A percentile compares a stretch with the other conserved stretches of the same genome.
Evolutionary conservation across 2,797 vertebrate genomes (phyloP).

Genomic region (Rhynchonycteris naso): DNA sequence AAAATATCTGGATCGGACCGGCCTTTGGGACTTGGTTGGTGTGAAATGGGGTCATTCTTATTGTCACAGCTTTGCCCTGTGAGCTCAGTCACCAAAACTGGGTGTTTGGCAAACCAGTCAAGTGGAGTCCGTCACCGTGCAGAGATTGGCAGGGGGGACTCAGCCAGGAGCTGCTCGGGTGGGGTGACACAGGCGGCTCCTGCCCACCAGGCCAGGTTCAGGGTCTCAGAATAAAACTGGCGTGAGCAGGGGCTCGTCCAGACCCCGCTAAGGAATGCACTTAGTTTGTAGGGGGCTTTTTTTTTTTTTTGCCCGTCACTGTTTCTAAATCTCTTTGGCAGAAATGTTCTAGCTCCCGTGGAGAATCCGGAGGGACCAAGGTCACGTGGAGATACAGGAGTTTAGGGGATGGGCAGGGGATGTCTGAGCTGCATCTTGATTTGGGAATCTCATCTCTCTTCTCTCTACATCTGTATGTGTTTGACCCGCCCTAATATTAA

Average conservation of each 20-base stretch:
- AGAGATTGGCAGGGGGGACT: background rate
- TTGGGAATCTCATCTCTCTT: background rate
- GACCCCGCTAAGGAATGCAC: fast-evolving
- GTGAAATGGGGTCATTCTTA: background rate
- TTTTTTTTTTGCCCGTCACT: no score
- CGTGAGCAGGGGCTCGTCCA: fast-evolving
- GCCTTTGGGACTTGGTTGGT: background rate
- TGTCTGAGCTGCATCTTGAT: fast-evolving
- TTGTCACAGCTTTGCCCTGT: background rate
- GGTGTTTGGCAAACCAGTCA: background rate
- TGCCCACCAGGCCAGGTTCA: background rate
- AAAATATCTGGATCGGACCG: slow-evolving; percentile 30
- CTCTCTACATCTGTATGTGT: background rate
- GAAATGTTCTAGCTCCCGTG: background rate
- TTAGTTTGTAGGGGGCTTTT: fast-evolving
- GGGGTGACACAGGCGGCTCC: fast-evolving
- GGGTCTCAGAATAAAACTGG: background rate
- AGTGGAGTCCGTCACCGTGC: background rate
- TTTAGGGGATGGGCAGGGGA: fast-evolving
- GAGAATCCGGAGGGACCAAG: background rate
- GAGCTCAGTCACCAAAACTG: slow-evolving; percentile 16
- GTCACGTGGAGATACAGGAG: fast-evolving
- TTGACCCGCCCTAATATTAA: no score
- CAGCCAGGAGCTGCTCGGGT: fast-evolving
- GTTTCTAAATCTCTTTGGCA: no score